phyloP scores from a whole-genome alignment of 2,888 invertebrate species.

The Taphrorychus bicolor region DNA sequence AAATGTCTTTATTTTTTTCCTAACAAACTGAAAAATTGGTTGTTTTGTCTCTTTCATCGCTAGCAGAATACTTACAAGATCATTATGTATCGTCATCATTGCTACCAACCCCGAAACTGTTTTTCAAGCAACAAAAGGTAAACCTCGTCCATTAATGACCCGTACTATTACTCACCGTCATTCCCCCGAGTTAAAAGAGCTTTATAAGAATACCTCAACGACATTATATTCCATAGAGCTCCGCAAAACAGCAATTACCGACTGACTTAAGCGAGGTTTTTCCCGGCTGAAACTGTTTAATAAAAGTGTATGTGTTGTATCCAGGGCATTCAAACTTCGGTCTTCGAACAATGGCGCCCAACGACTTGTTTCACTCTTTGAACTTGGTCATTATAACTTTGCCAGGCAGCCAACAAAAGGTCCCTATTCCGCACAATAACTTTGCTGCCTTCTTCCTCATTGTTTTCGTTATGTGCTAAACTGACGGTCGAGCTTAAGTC shows the following conservation, averaged over 20 bases:
- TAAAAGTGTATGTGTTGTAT: constrained; percentile 34
- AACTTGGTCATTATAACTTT: constrained; percentile 23
- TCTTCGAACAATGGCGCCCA: constrained; percentile 20
- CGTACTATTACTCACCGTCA: constrained; percentile 7
- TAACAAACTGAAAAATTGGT: too few relatives aligned
- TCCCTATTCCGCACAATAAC: constrained; percentile 16
- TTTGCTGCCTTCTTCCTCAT: neutral
- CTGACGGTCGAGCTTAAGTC: neutral
- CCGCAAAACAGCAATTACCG: constrained; percentile 27
- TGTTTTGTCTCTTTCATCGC: too few relatives aligned
- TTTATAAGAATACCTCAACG: constrained; percentile 8
- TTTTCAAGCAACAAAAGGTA: constrained; percentile 3
- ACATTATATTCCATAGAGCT: constrained; percentile 24
- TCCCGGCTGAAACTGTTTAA: constrained; percentile 35
- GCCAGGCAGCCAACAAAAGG: constrained; percentile 15
- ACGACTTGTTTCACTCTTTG: constrained; percentile 25
- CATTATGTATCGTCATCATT: too few relatives aligned
- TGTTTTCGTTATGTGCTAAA: neutral
- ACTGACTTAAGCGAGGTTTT: constrained; percentile 30
- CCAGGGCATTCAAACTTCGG: constrained; percentile 27
- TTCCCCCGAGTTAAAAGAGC: constrained; percentile 6
- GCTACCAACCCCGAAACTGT: too few relatives aligned
- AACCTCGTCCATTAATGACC: constrained; percentile 2
- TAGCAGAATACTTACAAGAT: too few relatives aligned
- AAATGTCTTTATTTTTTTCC: too few relatives aligned